These are phyloP conservation scores for Lasioglossum figueresi DNA, from an alignment of 2,888 invertebrate species.

Conservation along the genomic window DNA sequence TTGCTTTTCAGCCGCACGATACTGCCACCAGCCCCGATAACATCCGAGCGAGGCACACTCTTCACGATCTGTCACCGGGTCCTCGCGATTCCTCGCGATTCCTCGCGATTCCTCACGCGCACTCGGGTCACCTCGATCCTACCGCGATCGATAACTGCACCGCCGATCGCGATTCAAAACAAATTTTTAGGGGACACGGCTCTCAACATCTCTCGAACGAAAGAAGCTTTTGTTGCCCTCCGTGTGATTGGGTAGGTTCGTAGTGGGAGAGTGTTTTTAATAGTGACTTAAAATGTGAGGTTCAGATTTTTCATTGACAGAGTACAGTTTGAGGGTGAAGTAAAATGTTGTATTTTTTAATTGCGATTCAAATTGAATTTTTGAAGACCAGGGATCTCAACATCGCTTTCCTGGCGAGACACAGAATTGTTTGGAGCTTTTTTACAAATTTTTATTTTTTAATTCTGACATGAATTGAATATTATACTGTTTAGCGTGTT, in stretches of 20 bases:
- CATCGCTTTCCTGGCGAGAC: not conserved
- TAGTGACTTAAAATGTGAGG: too few species aligned
- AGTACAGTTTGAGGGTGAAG: too few species aligned
- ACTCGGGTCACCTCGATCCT: not conserved
- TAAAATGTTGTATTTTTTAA: not conserved
- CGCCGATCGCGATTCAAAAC: not conserved
- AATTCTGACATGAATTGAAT: not conserved
- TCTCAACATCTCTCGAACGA: not conserved
- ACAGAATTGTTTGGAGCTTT: not conserved
- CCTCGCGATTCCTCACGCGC: not conserved
- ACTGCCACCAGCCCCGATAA: slow-evolving; percentile 30
- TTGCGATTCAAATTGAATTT: not conserved
- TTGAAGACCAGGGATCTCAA: not conserved
- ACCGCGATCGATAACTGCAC: not conserved
- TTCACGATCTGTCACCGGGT: not conserved
- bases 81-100: slow-evolving; percentile 5
- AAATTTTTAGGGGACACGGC: not conserved
- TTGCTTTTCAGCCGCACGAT: slow-evolving; percentile 30
- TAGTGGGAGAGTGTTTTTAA: too few species aligned
- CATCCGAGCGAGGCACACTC: slow-evolving; percentile 36
- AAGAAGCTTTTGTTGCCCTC: too few species aligned
- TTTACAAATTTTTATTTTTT: not conserved
- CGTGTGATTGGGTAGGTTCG: not conserved
- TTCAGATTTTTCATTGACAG: too few species aligned
- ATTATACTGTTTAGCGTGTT: too few species aligned